Evolutionary conservation across 2,888 invertebrate species (phyloP).

Genomic region (Drosophila sordidula): DNA sequence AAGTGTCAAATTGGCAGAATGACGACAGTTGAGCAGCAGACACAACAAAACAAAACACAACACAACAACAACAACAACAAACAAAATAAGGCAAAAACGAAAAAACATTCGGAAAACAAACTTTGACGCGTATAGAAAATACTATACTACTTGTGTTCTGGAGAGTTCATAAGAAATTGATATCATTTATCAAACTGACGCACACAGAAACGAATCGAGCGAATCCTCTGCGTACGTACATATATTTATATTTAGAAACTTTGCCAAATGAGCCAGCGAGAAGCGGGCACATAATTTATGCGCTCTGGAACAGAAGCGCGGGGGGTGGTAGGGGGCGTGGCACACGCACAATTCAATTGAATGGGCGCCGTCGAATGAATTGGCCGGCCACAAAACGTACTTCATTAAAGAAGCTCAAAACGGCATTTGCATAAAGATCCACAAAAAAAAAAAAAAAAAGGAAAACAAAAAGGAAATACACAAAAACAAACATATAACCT

Average conservation of each 20-base stretch:
- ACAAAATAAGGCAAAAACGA: slow-evolving; percentile 25
- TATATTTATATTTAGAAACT: slow-evolving; percentile 48
- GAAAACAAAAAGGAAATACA: not conserved
- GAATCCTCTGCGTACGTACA: slow-evolving; percentile 41
- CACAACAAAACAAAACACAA: slow-evolving; percentile 30
- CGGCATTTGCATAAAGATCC: slow-evolving; percentile 63
- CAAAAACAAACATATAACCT: slow-evolving; percentile 13
- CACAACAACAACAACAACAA: slow-evolving; percentile 19
- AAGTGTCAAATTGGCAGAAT: slow-evolving; percentile 78
- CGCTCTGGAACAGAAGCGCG: slow-evolving; percentile 9
- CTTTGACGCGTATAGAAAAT: slow-evolving; percentile 55
- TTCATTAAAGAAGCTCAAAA: slow-evolving; percentile 66
- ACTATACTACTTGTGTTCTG: slow-evolving; percentile 22
- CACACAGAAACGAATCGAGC: slow-evolving; percentile 44
- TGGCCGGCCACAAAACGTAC: slow-evolving; percentile 61
- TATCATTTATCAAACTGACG: slow-evolving; percentile 78
- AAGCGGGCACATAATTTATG: slow-evolving; percentile 61
- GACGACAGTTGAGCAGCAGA: slow-evolving; percentile 39
- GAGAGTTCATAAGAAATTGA: slow-evolving; percentile 75
- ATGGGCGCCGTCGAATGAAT: slow-evolving; percentile 44
- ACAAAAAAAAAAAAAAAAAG: not conserved
- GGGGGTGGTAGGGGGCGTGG: slow-evolving; percentile 30
- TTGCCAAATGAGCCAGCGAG: slow-evolving; percentile 66
- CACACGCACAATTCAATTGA: slow-evolving; percentile 72
- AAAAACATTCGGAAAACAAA: slow-evolving; percentile 47